Percentiles rank a stretch among this genome's conserved stretches.
Conservation (phyloP, 2,888 invertebrate species). For the Leucoma salicis region DNA sequence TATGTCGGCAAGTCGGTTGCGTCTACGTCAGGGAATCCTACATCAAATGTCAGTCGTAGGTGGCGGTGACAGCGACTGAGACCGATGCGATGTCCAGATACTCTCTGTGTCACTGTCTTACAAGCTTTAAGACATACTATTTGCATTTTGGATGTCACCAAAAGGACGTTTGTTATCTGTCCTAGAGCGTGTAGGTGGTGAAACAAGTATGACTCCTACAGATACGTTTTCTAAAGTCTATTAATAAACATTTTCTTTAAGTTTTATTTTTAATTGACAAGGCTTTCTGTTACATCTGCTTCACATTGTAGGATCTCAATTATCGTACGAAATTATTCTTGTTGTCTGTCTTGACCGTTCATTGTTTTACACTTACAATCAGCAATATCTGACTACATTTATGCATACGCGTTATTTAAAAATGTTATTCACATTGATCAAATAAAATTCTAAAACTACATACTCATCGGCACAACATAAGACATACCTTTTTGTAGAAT, state of each 20-base stretch:
- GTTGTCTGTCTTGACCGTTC: no score
- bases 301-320: neutral
- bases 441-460: slow-evolving; percentile 33
- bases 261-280: slow-evolving; percentile 11
- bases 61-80: slow-evolving; percentile 30
- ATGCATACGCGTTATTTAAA: no score
- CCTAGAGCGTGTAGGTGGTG: slow-evolving; percentile 34
- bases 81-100: slow-evolving; percentile 52
- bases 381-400: no score
- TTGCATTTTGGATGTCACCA: slow-evolving; percentile 60
- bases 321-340: neutral
- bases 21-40: slow-evolving; percentile 34
- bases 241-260: slow-evolving; percentile 25
- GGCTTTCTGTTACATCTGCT: slow-evolving; percentile 5
- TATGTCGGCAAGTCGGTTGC: slow-evolving; percentile 33
- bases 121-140: slow-evolving; percentile 57
- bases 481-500: slow-evolving; percentile 37
- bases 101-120: slow-evolving; percentile 48
- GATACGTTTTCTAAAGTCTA: slow-evolving; percentile 21
- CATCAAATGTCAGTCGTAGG: slow-evolving; percentile 32
- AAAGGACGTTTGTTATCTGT: slow-evolving; percentile 46
- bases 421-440: no score
- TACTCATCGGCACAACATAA: slow-evolving; percentile 42
- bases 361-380: no score
- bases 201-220: slow-evolving; percentile 38